Evolutionary conservation across 1,140 invertebrate genomes (phyloP).

Genomic region (Drosophila eugracilis): DNA sequence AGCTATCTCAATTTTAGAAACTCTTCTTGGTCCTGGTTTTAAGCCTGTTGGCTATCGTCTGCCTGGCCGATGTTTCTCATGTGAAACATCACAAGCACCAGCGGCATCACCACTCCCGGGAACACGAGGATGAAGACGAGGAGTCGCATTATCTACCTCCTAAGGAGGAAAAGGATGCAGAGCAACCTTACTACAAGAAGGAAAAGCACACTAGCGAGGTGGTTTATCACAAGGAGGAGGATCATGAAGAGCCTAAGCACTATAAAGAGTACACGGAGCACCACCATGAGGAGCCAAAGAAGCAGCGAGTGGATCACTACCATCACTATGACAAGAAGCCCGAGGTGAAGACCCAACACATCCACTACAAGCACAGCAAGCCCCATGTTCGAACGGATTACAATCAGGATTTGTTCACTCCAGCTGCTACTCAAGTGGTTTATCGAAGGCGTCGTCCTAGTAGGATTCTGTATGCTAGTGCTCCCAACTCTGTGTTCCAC

Average conservation of each 20-base stretch:
- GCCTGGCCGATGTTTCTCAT: slow-evolving; percentile 55
- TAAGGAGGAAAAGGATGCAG: slow-evolving; percentile 14
- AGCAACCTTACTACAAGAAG: slow-evolving; percentile 60
- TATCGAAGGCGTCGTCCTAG: slow-evolving; percentile 51
- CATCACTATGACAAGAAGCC: slow-evolving; percentile 75
- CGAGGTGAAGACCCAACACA: slow-evolving; percentile 64
- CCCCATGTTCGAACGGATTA: slow-evolving; percentile 50
- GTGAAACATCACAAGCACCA: slow-evolving; percentile 63
- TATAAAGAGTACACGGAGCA: slow-evolving; percentile 25
- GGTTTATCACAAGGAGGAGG: slow-evolving; percentile 61
- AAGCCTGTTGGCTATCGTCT: slow-evolving; percentile 35
- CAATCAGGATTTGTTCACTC: slow-evolving; percentile 38
- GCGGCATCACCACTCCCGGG: slow-evolving; percentile 35
- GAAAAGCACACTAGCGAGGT: slow-evolving; percentile 72
- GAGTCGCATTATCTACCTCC: slow-evolving; percentile 65
- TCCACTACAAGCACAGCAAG: slow-evolving; percentile 59
- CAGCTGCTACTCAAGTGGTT: slow-evolving; percentile 54
- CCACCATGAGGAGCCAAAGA: slow-evolving; percentile 51
- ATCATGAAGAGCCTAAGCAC: slow-evolving; percentile 33
- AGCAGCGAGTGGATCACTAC: slow-evolving; percentile 66
- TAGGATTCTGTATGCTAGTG: slow-evolving; percentile 65
- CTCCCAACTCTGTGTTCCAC: slow-evolving; percentile 76
- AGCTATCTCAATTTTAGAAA: slow-evolving; percentile 28
- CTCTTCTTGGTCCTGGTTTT: slow-evolving; percentile 37
- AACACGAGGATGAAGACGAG: slow-evolving; percentile 49